Conservation (phyloP, 2,888 invertebrate genomes). For the Tuberolachnus salignus region DNA sequence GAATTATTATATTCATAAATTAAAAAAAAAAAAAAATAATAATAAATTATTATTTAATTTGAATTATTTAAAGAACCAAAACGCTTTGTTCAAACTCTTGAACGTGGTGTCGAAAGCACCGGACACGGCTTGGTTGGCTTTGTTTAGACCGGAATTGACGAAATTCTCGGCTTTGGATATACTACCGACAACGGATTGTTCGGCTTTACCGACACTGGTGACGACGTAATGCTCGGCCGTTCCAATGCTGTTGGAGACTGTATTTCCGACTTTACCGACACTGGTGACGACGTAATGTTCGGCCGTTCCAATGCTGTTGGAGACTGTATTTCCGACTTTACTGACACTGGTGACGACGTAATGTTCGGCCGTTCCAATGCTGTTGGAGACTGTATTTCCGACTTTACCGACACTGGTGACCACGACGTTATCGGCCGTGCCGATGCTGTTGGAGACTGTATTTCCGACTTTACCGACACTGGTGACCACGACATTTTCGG, state of each 20-base stretch:
- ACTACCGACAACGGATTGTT: neutral
- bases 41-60: too few relatives aligned
- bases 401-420: neutral
- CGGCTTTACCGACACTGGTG: neutral
- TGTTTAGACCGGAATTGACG: neutral
- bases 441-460: neutral
- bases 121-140: neutral
- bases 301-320: neutral
- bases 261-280: neutral
- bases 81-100: neutral
- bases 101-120: neutral
- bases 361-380: neutral
- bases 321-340: neutral
- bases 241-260: neutral
- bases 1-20: too few relatives aligned
- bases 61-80: constrained; percentile 26
- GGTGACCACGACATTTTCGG: neutral
- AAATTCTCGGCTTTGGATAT: neutral
- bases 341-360: neutral
- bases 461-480: neutral
- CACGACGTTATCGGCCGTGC: neutral
- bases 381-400: neutral
- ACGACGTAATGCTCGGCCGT: neutral
- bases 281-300: neutral
- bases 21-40: too few relatives aligned